phyloP scores from a whole-genome alignment of 2,113 vertebrate species.

The Zapornia atra region DNA sequence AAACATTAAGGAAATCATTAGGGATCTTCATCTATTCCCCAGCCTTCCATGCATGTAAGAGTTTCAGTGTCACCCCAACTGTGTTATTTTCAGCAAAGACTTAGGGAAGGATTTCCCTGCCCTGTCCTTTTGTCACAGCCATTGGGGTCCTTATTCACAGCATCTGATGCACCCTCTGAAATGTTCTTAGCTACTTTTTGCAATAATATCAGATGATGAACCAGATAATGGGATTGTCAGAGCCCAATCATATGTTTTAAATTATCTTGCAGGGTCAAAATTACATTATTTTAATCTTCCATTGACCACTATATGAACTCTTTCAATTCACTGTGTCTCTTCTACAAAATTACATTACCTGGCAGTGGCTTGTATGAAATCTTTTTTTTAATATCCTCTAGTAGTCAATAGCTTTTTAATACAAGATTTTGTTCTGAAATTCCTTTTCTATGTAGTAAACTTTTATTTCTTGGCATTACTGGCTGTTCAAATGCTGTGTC shows the following conservation, averaged over 20 bases:
- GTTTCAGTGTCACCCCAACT: not conserved
- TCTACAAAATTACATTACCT: not conserved
- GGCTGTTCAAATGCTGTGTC: not conserved
- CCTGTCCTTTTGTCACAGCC: not conserved
- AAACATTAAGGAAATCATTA: not conserved
- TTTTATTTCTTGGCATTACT: not conserved
- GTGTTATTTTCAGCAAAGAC: not conserved
- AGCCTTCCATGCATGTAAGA: not conserved
- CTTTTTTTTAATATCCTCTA: not conserved
- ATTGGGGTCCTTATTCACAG: not conserved
- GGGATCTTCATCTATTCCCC: not conserved
- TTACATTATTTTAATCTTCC: constrained; percentile 44
- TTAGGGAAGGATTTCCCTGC: not conserved
- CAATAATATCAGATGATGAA: not conserved
- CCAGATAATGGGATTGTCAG: not conserved
- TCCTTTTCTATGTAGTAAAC: not conserved
- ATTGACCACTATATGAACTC: not conserved
- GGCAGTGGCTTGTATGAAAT: not conserved
- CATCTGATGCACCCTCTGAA: not conserved
- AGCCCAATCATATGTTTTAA: not conserved
- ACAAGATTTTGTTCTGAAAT: not conserved
- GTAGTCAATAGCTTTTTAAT: not conserved
- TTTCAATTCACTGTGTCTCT: not conserved
- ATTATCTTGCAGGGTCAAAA: not conserved
- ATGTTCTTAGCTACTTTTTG: not conserved